Percentiles rank a stretch among this genome's conserved stretches.
Conservation (phyloP, 2,888 invertebrate species). For the Azorinus chamasolen region DNA sequence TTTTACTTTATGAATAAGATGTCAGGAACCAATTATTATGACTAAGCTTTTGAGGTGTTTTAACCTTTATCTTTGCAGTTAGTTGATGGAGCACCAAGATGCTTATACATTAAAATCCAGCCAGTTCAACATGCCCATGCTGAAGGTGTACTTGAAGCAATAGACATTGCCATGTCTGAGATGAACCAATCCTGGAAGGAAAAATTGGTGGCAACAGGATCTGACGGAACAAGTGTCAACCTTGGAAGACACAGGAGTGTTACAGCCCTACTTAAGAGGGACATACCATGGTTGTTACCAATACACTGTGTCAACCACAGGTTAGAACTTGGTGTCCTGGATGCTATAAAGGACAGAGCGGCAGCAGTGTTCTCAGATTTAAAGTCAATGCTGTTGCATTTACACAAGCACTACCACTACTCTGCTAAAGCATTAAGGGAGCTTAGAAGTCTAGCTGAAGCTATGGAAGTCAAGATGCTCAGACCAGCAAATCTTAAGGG, state of each 20-base stretch:
- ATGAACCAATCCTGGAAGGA: conserved; percentile 16
- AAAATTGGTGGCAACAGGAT: conserved; percentile 15
- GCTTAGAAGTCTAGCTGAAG: conserved; percentile 5
- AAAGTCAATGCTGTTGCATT: background rate
- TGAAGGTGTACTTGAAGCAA: conserved; percentile 23
- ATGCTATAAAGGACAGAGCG: conserved; percentile 5
- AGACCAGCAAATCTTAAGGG: conserved; percentile 23
- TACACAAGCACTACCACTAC: conserved; percentile 14
- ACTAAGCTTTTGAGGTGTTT: too few relatives aligned
- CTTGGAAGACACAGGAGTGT: conserved; percentile 7
- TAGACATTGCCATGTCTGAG: conserved; percentile 11
- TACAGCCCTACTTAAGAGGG: background rate
- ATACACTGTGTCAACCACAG: conserved; percentile 6
- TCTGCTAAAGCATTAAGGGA: background rate
- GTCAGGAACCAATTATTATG: background rate
- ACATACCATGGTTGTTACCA: background rate
- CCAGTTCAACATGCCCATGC: conserved; percentile 35
- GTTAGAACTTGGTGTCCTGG: background rate
- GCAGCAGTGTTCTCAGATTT: conserved; percentile 3
- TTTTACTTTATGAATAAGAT: too few relatives aligned
- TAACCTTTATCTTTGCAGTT: conserved; percentile 4
- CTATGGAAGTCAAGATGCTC: conserved; percentile 15
- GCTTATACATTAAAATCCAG: conserved; percentile 8
- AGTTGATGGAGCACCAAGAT: background rate
- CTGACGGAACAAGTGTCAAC: conserved; percentile 32